These are phyloP conservation scores for Aricia artaxerxes DNA, from an alignment of 2,888 invertebrate genomes.

Conservation along the genomic window DNA sequence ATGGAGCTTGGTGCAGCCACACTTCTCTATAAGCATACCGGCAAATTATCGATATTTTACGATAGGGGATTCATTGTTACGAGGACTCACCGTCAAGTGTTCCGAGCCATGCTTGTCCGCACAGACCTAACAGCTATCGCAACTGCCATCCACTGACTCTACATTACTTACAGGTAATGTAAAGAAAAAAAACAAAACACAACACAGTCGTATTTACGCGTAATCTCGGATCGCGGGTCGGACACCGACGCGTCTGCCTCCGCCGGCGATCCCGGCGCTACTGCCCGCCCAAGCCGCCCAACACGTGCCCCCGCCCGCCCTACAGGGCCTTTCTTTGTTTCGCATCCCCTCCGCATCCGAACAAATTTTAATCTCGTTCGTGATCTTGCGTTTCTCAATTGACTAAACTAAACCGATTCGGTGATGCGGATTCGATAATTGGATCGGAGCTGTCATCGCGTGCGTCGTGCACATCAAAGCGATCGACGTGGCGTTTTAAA, in stretches of 20 bases:
- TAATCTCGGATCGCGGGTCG: slow-evolving; percentile 38
- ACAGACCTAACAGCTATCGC: slow-evolving; percentile 45
- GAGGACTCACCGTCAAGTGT: slow-evolving; percentile 44
- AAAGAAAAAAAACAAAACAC: slow-evolving; percentile 41
- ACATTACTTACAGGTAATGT: slow-evolving; percentile 37
- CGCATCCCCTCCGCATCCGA: slow-evolving; percentile 60
- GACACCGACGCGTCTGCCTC: slow-evolving; percentile 47
- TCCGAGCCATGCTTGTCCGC: slow-evolving; percentile 38
- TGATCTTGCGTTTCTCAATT: slow-evolving; percentile 66
- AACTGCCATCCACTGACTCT: slow-evolving; percentile 41
- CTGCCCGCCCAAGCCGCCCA: slow-evolving; percentile 64
- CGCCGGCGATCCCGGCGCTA: slow-evolving; percentile 63
- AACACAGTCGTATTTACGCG: slow-evolving; percentile 50
- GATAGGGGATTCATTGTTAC: slow-evolving; percentile 36
- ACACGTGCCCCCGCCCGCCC: slow-evolving; percentile 66
- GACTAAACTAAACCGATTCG: slow-evolving; percentile 46
- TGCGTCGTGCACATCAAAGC: slow-evolving; percentile 35
- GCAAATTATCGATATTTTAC: slow-evolving; percentile 28
- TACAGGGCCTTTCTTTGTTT: slow-evolving; percentile 74
- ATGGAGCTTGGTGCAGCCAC: neutral
- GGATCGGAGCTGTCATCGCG: slow-evolving; percentile 40
- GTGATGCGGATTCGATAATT: slow-evolving; percentile 45
- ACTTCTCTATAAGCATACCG: slow-evolving; percentile 20
- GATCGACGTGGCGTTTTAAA: slow-evolving; percentile 6
- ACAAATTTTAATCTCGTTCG: slow-evolving; percentile 63